Conservation (phyloP, 2,797 vertebrate species). For the Chanos chanos region DNA sequence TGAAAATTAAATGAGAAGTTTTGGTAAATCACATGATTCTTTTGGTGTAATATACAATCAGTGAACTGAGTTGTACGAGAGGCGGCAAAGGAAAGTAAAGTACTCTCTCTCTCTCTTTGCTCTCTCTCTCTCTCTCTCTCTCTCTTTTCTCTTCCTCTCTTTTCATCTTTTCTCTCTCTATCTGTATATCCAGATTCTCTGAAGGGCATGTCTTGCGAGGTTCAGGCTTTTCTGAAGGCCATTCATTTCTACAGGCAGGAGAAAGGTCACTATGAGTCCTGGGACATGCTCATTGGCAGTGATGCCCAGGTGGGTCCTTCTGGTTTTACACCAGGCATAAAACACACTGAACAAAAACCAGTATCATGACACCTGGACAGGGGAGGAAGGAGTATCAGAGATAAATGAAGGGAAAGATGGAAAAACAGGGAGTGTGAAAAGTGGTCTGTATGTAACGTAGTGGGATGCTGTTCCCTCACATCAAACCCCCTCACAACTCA, state of each 20-base stretch:
- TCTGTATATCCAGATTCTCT: conserved; percentile 24
- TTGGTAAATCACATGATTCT: background rate
- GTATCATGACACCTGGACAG: too few species aligned
- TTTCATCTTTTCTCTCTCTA: background rate
- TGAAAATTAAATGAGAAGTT: conserved; percentile 31
- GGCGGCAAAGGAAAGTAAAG: background rate
- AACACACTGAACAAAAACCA: too few species aligned
- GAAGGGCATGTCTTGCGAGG: conserved; percentile 73
- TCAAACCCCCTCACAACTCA: background rate
- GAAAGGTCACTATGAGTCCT: conserved; percentile 82
- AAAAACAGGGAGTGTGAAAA: background rate
- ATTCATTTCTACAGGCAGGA: conserved; percentile 84
- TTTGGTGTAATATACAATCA: conserved; percentile 10
- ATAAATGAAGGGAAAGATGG: background rate
- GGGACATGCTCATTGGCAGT: conserved; percentile 80
- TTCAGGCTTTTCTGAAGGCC: conserved; percentile 76
- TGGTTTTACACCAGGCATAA: too few species aligned
- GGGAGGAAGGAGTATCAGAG: too few species aligned
- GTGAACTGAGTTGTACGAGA: conserved; percentile 46
- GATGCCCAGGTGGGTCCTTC: conserved; percentile 75
- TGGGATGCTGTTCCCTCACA: background rate
- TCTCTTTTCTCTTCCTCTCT: background rate
- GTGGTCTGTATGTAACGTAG: too few species aligned
- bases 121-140: conserved; percentile 5
- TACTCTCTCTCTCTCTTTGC: background rate